Evolutionary conservation across 2,797 vertebrate genomes (phyloP).

Genomic region (Paedocypris micromegethes): DNA sequence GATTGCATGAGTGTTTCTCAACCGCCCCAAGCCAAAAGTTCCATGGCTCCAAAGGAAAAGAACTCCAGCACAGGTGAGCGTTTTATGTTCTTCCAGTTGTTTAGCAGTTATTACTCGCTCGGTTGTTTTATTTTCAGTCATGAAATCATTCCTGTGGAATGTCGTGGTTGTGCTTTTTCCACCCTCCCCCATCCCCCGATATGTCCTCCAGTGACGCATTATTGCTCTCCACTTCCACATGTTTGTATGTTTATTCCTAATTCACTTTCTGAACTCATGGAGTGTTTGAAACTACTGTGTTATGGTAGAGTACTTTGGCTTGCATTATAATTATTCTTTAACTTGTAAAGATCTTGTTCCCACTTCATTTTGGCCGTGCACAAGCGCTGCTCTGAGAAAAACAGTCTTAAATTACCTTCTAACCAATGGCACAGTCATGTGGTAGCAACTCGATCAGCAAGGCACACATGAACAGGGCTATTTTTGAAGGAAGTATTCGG

Average conservation of each 20-base stretch:
- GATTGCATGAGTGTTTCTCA: slow-evolving; percentile 69
- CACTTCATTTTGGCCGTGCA: slow-evolving; percentile 29
- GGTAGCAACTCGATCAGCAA: slow-evolving; percentile 59
- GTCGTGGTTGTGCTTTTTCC: slow-evolving; percentile 56
- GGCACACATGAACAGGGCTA: slow-evolving; percentile 61
- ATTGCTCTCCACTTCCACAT: slow-evolving; percentile 3
- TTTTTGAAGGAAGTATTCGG: slow-evolving; percentile 65
- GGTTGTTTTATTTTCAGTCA: slow-evolving; percentile 42
- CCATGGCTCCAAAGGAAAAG: slow-evolving; percentile 69
- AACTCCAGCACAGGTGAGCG: slow-evolving; percentile 70
- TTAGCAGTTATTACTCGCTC: slow-evolving; percentile 21
- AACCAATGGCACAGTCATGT: slow-evolving; percentile 52
- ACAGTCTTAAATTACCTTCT: slow-evolving; percentile 37
- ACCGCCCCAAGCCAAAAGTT: slow-evolving; percentile 61
- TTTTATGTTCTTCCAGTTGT: background rate
- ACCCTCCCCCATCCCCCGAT: slow-evolving; percentile 37
- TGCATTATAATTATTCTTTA: background rate
- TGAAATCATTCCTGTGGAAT: slow-evolving; percentile 68
- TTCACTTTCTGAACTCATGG: background rate
- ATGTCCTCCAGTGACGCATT: slow-evolving; percentile 4
- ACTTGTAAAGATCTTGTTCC: slow-evolving; percentile 7
- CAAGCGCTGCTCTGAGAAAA: slow-evolving; percentile 32
- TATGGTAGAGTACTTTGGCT: background rate
- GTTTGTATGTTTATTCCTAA: background rate
- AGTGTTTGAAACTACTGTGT: background rate